Conservation (phyloP, 37 sponge, comb jelly and placozoan genomes). For the Axinella damicornis region DNA sequence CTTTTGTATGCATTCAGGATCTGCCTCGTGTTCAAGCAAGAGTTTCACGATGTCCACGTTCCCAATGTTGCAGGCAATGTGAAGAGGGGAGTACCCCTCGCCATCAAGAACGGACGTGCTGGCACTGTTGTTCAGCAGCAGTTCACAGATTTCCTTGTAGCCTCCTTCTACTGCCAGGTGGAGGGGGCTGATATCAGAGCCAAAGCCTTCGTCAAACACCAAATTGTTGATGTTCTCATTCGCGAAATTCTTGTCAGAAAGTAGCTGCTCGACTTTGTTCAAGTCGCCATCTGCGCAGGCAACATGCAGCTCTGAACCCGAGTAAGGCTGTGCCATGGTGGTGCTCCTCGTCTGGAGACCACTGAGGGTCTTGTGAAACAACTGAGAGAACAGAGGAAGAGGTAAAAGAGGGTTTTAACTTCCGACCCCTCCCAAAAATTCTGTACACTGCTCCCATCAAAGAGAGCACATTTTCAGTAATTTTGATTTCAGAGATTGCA, state of each 20-base stretch:
- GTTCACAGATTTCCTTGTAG: constrained; percentile 42
- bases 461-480: too few species aligned
- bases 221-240: constrained; percentile 70
- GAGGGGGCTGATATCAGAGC: constrained; percentile 54
- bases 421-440: too few species aligned
- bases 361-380: too few species aligned
- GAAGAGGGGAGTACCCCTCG: constrained; percentile 75
- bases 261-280: constrained; percentile 65
- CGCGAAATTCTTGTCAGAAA: constrained; percentile 70
- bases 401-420: too few species aligned
- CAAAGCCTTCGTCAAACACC: constrained; percentile 47
- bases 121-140: constrained; percentile 71
- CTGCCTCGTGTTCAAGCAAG: constrained; percentile 67
- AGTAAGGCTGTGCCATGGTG: constrained; percentile 39
- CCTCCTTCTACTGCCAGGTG: constrained; percentile 81
- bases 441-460: too few species aligned
- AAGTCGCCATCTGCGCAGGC: constrained; percentile 68
- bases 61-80: constrained; percentile 78
- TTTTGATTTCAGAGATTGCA: too few species aligned
- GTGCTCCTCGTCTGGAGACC: too few species aligned
- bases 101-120: constrained; percentile 60
- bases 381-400: too few species aligned
- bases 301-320: constrained; percentile 42
- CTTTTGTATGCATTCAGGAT: constrained; percentile 51
- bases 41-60: constrained; percentile 57